A percentile compares a stretch with the other conserved stretches of the same genome.
phyloP scores from a whole-genome alignment of 2,888 invertebrate genomes.

The Drosophila eohydei region DNA sequence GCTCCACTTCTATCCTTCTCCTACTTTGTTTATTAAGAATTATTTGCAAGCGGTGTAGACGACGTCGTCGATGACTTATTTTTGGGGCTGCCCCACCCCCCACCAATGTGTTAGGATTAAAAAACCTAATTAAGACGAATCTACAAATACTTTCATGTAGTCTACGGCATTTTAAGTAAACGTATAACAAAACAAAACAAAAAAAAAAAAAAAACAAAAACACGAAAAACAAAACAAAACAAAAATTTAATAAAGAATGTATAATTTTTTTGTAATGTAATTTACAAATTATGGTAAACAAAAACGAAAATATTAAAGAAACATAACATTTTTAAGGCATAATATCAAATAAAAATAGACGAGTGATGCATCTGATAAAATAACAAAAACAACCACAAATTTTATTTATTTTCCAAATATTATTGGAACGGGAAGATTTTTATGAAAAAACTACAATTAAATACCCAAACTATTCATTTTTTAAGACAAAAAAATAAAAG shows the following conservation, averaged over 20 bases:
- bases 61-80: constrained; percentile 34
- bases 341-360: constrained; percentile 68
- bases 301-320: constrained; percentile 40
- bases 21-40: constrained; percentile 34
- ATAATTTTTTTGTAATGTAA: constrained; percentile 72
- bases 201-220: neutral
- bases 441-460: no score
- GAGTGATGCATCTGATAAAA: constrained; percentile 72
- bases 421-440: neutral
- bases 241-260: constrained; percentile 28
- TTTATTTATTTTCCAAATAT: neutral
- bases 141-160: constrained; percentile 65
- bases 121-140: constrained; percentile 63
- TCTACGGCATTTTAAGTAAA: constrained; percentile 73
- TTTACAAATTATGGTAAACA: constrained; percentile 67
- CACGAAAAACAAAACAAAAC: constrained; percentile 5
- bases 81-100: constrained; percentile 29
- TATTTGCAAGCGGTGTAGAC: constrained; percentile 44
- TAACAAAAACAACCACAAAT: neutral
- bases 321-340: constrained; percentile 66
- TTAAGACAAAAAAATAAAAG: no score
- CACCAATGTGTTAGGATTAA: constrained; percentile 63
- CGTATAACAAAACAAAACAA: constrained; percentile 22
- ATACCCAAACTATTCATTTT: no score
- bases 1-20: constrained; percentile 25